phyloP scores from a whole-genome alignment of 1,140 invertebrate species.

The Drosophila lowei region DNA sequence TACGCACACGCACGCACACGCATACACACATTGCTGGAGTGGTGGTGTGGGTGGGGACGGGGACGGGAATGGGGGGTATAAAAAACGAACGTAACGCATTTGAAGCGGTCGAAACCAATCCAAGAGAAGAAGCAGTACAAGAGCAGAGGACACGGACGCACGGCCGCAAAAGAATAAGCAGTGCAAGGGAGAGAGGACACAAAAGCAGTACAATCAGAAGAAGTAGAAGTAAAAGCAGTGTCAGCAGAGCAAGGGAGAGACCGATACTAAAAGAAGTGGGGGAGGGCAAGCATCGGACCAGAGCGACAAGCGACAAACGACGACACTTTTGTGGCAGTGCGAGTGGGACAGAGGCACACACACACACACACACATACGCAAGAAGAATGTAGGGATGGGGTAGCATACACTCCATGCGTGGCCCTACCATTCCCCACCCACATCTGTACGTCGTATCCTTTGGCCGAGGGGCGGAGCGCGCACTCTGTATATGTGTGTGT shows the following conservation, averaged over 20 bases:
- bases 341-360: constrained; percentile 39
- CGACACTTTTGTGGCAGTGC: constrained; percentile 36
- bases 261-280: too few species aligned
- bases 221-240: too few species aligned
- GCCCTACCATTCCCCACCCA: constrained; percentile 10
- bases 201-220: too few species aligned
- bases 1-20: constrained; percentile 40
- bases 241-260: too few species aligned
- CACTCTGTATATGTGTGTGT: too few species aligned
- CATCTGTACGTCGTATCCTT: constrained; percentile 14
- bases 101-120: constrained; percentile 71
- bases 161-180: constrained; percentile 41
- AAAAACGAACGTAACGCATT: constrained; percentile 66
- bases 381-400: background rate
- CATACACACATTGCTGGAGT: constrained; percentile 7
- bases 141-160: constrained; percentile 28
- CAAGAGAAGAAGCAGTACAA: constrained; percentile 70
- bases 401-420: constrained; percentile 26
- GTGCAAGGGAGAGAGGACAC: too few species aligned
- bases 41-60: constrained; percentile 6
- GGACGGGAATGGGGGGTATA: constrained; percentile 42
- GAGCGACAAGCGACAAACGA: constrained; percentile 51
- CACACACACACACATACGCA: constrained; percentile 13
- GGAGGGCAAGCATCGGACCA: background rate
- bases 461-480: constrained; percentile 32